Evolutionary conservation across 2,888 invertebrate genomes (phyloP).

Genomic region (Sepioteuthis lessoniana): DNA sequence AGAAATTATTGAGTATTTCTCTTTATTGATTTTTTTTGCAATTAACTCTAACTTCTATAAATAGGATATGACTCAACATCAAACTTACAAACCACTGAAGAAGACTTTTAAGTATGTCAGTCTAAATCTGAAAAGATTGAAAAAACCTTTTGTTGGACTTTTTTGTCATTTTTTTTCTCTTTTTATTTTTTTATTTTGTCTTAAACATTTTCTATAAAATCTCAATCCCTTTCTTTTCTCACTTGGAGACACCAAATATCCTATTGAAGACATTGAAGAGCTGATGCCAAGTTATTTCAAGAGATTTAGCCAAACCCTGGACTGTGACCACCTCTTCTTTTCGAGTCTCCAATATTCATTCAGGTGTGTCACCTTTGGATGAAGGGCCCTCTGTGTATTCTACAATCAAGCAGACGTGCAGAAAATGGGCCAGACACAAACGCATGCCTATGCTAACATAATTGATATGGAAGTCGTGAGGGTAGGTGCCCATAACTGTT

Average conservation of each 20-base stretch:
- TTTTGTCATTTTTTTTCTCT: too few species aligned
- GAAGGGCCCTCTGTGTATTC: background rate
- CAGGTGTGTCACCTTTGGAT: conserved; percentile 5
- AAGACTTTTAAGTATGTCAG: too few species aligned
- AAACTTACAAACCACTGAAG: too few species aligned
- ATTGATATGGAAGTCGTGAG: background rate
- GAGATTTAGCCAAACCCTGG: background rate
- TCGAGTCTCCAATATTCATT: conserved; percentile 7
- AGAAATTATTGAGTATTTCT: too few species aligned
- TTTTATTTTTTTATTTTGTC: too few species aligned
- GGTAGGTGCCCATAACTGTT: background rate
- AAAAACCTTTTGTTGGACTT: background rate
- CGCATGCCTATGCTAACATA: conserved; percentile 16
- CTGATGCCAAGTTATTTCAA: background rate
- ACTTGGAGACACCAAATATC: conserved; percentile 4
- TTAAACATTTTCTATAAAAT: background rate
- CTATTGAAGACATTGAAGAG: background rate
- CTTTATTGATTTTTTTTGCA: too few species aligned
- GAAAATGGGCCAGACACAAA: background rate
- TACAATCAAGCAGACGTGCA: background rate
- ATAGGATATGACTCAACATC: too few species aligned
- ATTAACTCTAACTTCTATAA: too few species aligned
- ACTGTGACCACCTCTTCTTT: background rate
- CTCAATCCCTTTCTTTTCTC: background rate
- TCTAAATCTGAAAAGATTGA: background rate